Conservation (phyloP, 2,888 invertebrate genomes). For the Drosophila borborema region DNA sequence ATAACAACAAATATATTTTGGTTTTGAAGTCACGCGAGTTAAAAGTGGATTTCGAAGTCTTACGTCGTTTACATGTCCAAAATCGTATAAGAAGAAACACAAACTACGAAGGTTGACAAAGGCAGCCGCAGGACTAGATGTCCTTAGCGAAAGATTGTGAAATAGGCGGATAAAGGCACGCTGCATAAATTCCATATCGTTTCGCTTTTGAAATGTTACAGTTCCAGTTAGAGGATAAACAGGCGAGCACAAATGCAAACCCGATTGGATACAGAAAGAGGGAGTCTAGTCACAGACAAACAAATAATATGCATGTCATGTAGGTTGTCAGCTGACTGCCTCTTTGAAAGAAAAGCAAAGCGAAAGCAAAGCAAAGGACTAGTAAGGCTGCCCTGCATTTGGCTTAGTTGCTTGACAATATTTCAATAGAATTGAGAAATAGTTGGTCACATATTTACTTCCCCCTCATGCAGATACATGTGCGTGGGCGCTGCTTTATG, state of each 20-base stretch:
- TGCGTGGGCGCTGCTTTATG: slow-evolving; percentile 7
- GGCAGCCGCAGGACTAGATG: slow-evolving; percentile 36
- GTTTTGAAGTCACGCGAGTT: neutral
- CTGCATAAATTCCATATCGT: slow-evolving; percentile 61
- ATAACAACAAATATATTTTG: neutral
- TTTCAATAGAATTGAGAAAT: slow-evolving; percentile 71
- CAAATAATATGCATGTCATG: slow-evolving; percentile 67
- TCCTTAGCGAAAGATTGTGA: slow-evolving; percentile 24
- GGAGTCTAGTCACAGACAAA: slow-evolving; percentile 22
- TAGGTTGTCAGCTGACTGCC: slow-evolving; percentile 56
- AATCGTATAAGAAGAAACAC: slow-evolving; percentile 5
- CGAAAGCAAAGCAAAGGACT: slow-evolving; percentile 4
- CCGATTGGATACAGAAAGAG: neutral
- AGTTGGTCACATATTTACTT: slow-evolving; percentile 48
- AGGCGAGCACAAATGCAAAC: neutral
- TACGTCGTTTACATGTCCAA: neutral
- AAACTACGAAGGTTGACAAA: slow-evolving; percentile 17
- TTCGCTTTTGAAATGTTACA: slow-evolving; percentile 69
- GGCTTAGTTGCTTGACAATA: slow-evolving; percentile 68
- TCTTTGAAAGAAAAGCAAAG: slow-evolving; percentile 26
- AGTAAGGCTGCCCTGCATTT: slow-evolving; percentile 44
- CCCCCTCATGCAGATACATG: slow-evolving; percentile 2
- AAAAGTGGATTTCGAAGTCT: neutral
- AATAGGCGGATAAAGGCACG: slow-evolving; percentile 47
- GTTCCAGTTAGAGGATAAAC: slow-evolving; percentile 27